A percentile compares a stretch with the other conserved stretches of the same genome.
phyloP scores from a whole-genome alignment of 2,797 vertebrate genomes.

The Smutsia temminckii region DNA sequence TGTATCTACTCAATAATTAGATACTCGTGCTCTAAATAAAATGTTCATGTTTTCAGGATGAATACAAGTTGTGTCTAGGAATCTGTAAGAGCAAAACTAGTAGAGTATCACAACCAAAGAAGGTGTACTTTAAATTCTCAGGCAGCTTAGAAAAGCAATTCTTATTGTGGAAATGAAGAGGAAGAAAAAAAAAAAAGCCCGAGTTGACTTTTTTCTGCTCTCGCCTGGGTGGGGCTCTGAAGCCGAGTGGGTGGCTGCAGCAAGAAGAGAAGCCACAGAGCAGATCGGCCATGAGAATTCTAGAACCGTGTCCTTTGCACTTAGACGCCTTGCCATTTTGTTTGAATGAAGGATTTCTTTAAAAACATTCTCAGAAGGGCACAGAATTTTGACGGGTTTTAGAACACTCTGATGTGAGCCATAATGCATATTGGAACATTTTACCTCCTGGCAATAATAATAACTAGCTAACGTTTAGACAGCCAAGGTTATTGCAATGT shows the following conservation, averaged over 20 bases:
- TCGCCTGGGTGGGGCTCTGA: slow-evolving; percentile 63
- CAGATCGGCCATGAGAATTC: slow-evolving; percentile 79
- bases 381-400: slow-evolving; percentile 70
- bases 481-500: background rate
- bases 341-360: slow-evolving; percentile 72
- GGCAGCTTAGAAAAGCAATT: slow-evolving; percentile 60
- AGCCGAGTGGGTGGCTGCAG: slow-evolving; percentile 72
- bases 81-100: slow-evolving; percentile 39
- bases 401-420: slow-evolving; percentile 44
- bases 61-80: slow-evolving; percentile 26
- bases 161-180: slow-evolving; percentile 64
- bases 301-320: slow-evolving; percentile 80
- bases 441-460: slow-evolving; percentile 1
- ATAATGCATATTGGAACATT: slow-evolving; percentile 19
- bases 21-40: background rate
- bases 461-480: background rate
- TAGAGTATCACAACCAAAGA: background rate
- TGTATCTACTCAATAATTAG: background rate
- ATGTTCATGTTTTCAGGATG: background rate
- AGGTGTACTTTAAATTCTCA: slow-evolving; percentile 58
- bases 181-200: background rate
- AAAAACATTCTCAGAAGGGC: slow-evolving; percentile 75
- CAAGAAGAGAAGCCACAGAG: slow-evolving; percentile 75
- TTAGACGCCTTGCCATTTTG: slow-evolving; percentile 79
- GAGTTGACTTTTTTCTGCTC: slow-evolving; percentile 68